Conservation (phyloP, 2,888 invertebrate species). For the Drosophila barbarae region DNA sequence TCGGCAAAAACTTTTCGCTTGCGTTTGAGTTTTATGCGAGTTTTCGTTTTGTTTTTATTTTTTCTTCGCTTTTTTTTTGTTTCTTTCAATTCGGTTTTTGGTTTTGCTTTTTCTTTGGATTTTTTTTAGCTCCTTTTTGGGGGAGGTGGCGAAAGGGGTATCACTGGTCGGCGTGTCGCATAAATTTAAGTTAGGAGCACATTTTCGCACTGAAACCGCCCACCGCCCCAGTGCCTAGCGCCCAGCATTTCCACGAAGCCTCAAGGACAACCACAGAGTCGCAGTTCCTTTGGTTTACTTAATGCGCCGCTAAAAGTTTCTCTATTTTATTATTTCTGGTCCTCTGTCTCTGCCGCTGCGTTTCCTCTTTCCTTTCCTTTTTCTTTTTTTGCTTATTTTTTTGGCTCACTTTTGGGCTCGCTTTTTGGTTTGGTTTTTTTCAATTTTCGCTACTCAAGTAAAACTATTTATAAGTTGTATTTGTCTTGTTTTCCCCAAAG, state of each 20-base stretch:
- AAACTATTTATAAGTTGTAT: slow-evolving; percentile 73
- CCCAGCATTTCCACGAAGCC: slow-evolving; percentile 20
- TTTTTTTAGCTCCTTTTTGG: slow-evolving; percentile 4
- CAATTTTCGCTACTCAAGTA: slow-evolving; percentile 64
- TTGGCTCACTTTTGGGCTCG: slow-evolving; percentile 36
- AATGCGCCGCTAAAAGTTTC: slow-evolving; percentile 74
- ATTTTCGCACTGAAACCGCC: slow-evolving; percentile 61
- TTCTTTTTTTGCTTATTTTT: slow-evolving; percentile 39
- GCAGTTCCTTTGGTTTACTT: slow-evolving; percentile 72
- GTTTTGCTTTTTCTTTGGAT: slow-evolving; percentile 11
- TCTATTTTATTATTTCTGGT: slow-evolving; percentile 71
- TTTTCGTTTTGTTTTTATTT: slow-evolving; percentile 46
- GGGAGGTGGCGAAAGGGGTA: background rate
- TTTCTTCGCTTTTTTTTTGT: slow-evolving; percentile 1
- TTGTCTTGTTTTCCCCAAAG: slow-evolving; percentile 53
- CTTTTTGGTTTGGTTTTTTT: slow-evolving; percentile 48
- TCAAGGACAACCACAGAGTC: slow-evolving; percentile 76
- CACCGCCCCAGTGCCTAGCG: background rate
- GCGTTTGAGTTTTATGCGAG: slow-evolving; percentile 73
- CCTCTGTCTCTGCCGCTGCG: slow-evolving; percentile 39
- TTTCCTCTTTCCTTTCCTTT: slow-evolving; percentile 16
- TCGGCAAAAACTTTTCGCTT: slow-evolving; percentile 64
- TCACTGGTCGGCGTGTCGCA: slow-evolving; percentile 60
- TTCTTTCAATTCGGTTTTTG: slow-evolving; percentile 18
- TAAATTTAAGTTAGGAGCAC: slow-evolving; percentile 73